Evolutionary conservation across 2,888 invertebrate species (phyloP).

Genomic region (Oconnorella tubifera): DNA sequence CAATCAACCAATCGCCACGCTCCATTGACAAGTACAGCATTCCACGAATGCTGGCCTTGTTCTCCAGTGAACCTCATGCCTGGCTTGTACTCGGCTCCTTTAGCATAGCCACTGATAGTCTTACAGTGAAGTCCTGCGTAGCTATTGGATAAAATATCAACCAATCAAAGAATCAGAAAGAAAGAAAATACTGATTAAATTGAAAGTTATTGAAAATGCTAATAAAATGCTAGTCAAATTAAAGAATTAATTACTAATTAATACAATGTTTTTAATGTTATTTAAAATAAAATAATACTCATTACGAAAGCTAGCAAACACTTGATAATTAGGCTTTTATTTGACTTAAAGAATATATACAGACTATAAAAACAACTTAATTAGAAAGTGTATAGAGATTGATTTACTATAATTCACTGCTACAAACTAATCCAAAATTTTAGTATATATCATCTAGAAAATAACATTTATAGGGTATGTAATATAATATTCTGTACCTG

Average conservation of each 20-base stretch:
- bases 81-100: conserved; percentile 56
- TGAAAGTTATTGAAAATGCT: conserved; percentile 3
- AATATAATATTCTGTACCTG: conserved; percentile 49
- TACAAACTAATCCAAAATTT: too few species aligned
- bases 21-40: conserved; percentile 55
- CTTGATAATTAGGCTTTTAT: too few species aligned
- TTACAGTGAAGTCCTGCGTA: conserved; percentile 56
- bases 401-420: too few species aligned
- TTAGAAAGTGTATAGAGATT: too few species aligned
- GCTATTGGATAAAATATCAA: too few species aligned
- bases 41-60: conserved; percentile 56
- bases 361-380: neutral
- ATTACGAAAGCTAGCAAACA: too few species aligned
- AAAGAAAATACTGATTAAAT: too few species aligned
- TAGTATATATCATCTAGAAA: too few species aligned
- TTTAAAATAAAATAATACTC: too few species aligned
- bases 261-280: neutral
- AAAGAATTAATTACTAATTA: neutral
- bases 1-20: conserved; percentile 56
- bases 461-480: too few species aligned
- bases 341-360: neutral
- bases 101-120: conserved; percentile 56
- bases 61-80: conserved; percentile 55
- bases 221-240: neutral
- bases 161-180: too few species aligned